phyloP scores from a whole-genome alignment of 1,140 invertebrate genomes.

The Macrostomum lignano region DNA sequence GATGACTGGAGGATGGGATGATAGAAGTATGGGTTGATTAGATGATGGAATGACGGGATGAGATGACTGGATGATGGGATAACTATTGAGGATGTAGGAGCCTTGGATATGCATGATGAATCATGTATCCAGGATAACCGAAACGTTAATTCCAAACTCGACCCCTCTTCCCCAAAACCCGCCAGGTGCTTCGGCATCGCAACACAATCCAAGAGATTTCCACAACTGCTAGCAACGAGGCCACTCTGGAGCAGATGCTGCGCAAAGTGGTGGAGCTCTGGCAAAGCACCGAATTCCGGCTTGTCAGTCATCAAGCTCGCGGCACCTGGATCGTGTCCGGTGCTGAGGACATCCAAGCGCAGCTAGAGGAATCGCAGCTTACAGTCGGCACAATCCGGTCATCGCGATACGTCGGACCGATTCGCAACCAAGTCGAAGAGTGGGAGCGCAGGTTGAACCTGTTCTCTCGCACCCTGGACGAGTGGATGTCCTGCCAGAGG shows the following conservation, averaged over 20 bases:
- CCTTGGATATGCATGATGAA: too few relatives aligned
- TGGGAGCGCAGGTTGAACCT: slow-evolving; percentile 43
- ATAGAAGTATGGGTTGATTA: too few relatives aligned
- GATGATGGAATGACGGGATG: too few relatives aligned
- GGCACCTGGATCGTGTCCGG: slow-evolving; percentile 49
- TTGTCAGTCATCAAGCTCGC: slow-evolving; percentile 23
- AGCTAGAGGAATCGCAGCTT: slow-evolving; percentile 52
- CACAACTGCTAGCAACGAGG: slow-evolving; percentile 50
- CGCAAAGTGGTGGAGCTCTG: slow-evolving; percentile 35
- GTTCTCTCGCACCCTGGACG: slow-evolving; percentile 44
- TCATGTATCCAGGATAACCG: too few relatives aligned
- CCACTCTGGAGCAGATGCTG: slow-evolving; percentile 42
- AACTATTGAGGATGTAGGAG: neutral
- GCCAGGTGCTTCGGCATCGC: slow-evolving; percentile 37
- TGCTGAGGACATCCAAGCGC: slow-evolving; percentile 46
- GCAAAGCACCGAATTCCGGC: slow-evolving; percentile 21
- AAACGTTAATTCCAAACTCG: too few relatives aligned
- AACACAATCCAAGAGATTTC: slow-evolving; percentile 49
- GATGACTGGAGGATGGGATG: too few relatives aligned
- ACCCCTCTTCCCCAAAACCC: neutral
- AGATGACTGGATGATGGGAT: slow-evolving; percentile 3
- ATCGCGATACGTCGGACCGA: slow-evolving; percentile 47
- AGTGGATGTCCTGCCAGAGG: slow-evolving; percentile 50
- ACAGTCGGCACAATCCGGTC: slow-evolving; percentile 50
- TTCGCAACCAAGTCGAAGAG: slow-evolving; percentile 44